These are phyloP conservation scores for Panthera uncia DNA, from an alignment of 2,113 vertebrate genomes.

Conservation along the genomic window DNA sequence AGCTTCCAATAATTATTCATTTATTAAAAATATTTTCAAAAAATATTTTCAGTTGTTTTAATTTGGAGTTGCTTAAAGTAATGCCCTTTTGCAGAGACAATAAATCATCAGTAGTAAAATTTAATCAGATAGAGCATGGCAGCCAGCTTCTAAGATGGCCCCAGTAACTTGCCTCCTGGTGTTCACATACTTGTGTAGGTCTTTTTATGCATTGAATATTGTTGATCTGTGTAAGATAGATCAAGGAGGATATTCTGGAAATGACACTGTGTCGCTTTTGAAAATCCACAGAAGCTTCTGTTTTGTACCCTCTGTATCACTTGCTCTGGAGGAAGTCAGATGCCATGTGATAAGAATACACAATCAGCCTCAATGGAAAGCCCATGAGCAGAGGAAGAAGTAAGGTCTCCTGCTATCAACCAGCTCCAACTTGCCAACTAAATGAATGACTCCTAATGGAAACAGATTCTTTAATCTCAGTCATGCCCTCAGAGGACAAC, in stretches of 20 bases:
- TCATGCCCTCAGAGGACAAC: not conserved
- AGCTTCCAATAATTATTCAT: not conserved
- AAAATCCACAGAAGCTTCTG: not conserved
- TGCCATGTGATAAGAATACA: not conserved
- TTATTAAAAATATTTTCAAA: not conserved
- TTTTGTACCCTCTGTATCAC: not conserved
- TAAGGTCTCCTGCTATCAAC: not conserved
- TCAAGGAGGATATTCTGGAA: not conserved
- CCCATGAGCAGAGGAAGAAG: not conserved
- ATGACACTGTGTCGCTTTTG: not conserved
- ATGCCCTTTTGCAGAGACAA: not conserved
- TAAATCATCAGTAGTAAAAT: not conserved
- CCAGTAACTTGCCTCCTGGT: not conserved
- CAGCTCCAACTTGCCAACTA: not conserved
- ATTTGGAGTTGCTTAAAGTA: not conserved
- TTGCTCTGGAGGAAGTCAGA: not conserved
- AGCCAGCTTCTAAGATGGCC: not conserved
- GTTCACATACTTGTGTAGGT: not conserved
- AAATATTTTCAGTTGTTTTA: not conserved
- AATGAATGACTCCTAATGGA: not conserved
- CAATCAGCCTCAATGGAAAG: not conserved
- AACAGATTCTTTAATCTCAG: not conserved
- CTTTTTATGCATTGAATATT: not conserved
- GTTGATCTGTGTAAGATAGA: not conserved
- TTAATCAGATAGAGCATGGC: not conserved